Evolutionary conservation across 2,797 vertebrate species (phyloP).

Genomic region (Synanceia verrucosa): DNA sequence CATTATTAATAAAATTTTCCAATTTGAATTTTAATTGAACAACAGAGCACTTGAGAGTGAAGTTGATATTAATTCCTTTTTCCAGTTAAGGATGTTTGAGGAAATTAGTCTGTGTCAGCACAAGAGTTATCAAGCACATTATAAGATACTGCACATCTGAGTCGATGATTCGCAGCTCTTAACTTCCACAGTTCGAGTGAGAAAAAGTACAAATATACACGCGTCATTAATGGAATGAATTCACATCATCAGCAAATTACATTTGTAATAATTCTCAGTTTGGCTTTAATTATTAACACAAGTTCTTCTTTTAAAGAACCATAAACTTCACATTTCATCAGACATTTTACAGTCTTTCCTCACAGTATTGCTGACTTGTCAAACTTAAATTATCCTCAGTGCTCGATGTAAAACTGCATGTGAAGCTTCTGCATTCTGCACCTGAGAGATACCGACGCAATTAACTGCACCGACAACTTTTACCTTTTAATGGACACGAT

Average conservation of each 20-base stretch:
- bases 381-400: conserved; percentile 35
- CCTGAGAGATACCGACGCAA: conserved; percentile 57
- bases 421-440: conserved; percentile 32
- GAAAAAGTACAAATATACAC: conserved; percentile 52
- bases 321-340: conserved; percentile 49
- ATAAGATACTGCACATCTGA: conserved; percentile 39
- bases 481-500: conserved; percentile 36
- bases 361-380: conserved; percentile 36
- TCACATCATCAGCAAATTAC: conserved; percentile 68
- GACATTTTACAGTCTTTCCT: conserved; percentile 25
- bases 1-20: conserved; percentile 51
- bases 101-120: conserved; percentile 72
- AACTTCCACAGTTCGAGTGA: conserved; percentile 42
- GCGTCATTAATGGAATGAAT: conserved; percentile 61
- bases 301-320: conserved; percentile 33
- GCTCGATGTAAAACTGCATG: conserved; percentile 27
- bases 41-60: conserved; percentile 47
- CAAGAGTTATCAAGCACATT: conserved; percentile 59
- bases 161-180: conserved; percentile 33
- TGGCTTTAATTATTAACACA: conserved; percentile 41
- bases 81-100: conserved; percentile 67
- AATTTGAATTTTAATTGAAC: conserved; percentile 71
- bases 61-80: conserved; percentile 64
- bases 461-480: conserved; percentile 47
- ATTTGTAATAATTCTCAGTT: conserved; percentile 56